These are phyloP conservation scores for Erpobdella octoculata DNA, from an alignment of 2,888 invertebrate species.

Conservation along the genomic window DNA sequence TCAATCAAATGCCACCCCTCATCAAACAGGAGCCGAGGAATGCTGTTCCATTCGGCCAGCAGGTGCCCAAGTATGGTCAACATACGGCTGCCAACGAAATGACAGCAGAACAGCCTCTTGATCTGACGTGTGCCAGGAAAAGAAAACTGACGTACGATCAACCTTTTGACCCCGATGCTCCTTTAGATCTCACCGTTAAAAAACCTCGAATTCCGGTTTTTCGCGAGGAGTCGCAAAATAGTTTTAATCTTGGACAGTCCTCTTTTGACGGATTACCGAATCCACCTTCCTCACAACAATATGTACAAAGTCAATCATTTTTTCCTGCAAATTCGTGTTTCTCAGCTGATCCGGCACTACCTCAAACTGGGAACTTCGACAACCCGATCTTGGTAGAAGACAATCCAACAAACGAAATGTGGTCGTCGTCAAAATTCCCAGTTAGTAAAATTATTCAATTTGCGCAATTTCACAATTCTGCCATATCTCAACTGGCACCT, in stretches of 20 bases:
- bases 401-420: not conserved
- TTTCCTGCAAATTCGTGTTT: too few species aligned
- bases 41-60: too few species aligned
- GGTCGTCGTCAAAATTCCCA: not conserved
- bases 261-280: not conserved
- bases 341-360: not conserved
- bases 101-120: slow-evolving; percentile 19
- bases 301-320: too few species aligned
- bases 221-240: not conserved
- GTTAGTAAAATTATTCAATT: not conserved
- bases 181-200: slow-evolving; percentile 15
- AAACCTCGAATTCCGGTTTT: not conserved
- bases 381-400: slow-evolving; percentile 18
- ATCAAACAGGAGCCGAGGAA: not conserved
- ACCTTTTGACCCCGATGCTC: not conserved
- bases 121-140: slow-evolving; percentile 15
- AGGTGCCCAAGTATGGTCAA: too few species aligned
- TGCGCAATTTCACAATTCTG: slow-evolving; percentile 2
- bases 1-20: too few species aligned
- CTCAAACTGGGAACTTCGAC: slow-evolving; percentile 7
- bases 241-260: too few species aligned
- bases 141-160: not conserved
- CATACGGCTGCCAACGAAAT: too few species aligned
- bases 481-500: not conserved
- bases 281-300: not conserved